A percentile compares a stretch with the other conserved stretches of the same genome.
These are phyloP conservation scores for Eremophila alpestris DNA, from an alignment of 2,797 vertebrate genomes.

Conservation along the genomic window DNA sequence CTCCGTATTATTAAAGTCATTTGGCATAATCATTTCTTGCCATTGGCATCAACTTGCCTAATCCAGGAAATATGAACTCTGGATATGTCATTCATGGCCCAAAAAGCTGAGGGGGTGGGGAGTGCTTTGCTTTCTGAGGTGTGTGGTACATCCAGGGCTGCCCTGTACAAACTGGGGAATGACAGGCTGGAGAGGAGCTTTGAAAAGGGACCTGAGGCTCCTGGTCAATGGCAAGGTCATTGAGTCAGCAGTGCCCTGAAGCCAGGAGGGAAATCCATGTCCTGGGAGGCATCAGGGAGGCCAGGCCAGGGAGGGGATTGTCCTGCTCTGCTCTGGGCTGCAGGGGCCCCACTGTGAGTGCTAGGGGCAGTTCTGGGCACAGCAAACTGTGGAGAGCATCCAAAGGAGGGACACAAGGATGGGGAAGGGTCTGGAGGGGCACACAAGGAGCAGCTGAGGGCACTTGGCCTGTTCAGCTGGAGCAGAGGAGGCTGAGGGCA, in stretches of 20 bases:
- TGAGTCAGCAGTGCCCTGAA: not conserved
- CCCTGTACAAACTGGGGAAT: not conserved
- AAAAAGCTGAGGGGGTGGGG: not conserved
- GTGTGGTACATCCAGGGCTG: not conserved
- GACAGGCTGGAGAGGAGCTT: not conserved
- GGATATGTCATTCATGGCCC: not conserved
- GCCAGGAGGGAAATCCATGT: not conserved
- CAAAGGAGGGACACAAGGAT: not conserved
- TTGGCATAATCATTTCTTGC: not conserved
- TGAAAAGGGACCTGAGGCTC: not conserved
- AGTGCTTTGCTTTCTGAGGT: not conserved
- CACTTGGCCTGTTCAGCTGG: not conserved
- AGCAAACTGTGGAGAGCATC: not conserved
- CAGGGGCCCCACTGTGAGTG: rapidly evolving
- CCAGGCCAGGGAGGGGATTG: not conserved
- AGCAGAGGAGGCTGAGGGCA: not conserved
- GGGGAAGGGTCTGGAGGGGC: not conserved
- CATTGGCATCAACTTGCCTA: not conserved
- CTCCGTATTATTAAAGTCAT: not conserved
- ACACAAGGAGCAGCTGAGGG: not conserved
- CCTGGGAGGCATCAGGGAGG: not conserved
- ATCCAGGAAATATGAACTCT: not conserved
- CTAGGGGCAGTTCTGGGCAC: not conserved
- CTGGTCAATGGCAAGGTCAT: not conserved
- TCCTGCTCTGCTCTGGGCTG: not conserved